Evolutionary conservation across 2,797 vertebrate genomes (phyloP).

Genomic region (Tarsius wallacei): DNA sequence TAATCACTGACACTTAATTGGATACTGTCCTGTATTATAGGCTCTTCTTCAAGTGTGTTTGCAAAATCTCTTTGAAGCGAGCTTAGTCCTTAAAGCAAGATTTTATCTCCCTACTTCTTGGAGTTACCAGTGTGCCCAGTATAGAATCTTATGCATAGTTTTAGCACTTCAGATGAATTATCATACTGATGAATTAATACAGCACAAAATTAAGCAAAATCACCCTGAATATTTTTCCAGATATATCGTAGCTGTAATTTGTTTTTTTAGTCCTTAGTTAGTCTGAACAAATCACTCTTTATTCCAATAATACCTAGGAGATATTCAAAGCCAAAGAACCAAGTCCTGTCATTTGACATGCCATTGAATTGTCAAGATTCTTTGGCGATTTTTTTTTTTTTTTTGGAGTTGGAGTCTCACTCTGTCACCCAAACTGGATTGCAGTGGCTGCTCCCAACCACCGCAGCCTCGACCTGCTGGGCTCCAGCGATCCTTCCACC

Average conservation of each 20-base stretch:
- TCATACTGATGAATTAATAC: background rate
- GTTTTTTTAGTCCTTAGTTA: background rate
- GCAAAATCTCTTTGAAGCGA: background rate
- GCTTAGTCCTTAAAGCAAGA: background rate
- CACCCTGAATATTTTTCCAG: background rate
- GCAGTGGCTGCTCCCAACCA: too few relatives aligned
- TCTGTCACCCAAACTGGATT: too few relatives aligned
- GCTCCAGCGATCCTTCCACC: too few relatives aligned
- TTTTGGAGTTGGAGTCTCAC: too few relatives aligned
- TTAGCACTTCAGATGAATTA: background rate
- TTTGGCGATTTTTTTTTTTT: slow-evolving; percentile 2
- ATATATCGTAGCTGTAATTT: background rate
- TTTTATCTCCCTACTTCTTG: background rate
- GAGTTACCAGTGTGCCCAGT: background rate
- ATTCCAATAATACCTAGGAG: background rate
- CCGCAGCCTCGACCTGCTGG: too few relatives aligned
- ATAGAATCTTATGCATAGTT: background rate
- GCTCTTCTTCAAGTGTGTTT: background rate
- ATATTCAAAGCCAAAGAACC: background rate
- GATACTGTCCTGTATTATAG: background rate
- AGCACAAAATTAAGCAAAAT: slow-evolving; percentile 28
- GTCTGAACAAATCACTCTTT: background rate
- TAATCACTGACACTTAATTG: background rate
- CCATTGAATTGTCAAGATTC: background rate
- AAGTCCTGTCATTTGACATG: background rate